phyloP scores from a whole-genome alignment of 2,797 vertebrate genomes.

The Artibeus jamaicensis region DNA sequence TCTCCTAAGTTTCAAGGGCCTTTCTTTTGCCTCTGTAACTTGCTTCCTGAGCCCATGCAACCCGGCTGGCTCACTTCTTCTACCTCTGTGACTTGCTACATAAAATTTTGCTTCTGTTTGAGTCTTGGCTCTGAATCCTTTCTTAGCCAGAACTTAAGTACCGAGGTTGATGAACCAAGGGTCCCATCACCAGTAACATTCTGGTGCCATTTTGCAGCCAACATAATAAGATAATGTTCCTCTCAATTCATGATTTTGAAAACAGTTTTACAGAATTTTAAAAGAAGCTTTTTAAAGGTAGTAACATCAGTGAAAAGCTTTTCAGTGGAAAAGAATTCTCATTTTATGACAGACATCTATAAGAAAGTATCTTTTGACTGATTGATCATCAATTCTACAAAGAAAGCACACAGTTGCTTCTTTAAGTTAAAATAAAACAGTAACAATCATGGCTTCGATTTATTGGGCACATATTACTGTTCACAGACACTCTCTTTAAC shows the following conservation, averaged over 20 bases:
- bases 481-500: background rate
- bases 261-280: background rate
- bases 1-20: background rate
- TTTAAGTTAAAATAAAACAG: background rate
- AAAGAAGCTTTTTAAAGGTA: background rate
- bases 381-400: background rate
- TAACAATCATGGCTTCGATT: background rate
- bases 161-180: background rate
- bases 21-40: background rate
- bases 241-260: background rate
- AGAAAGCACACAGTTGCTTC: background rate
- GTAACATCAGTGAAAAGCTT: background rate
- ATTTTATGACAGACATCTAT: background rate
- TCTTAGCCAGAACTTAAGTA: background rate
- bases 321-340: constrained; percentile 11
- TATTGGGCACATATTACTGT: background rate
- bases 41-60: background rate
- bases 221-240: background rate
- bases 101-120: background rate
- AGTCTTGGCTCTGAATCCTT: background rate
- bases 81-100: background rate
- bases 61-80: background rate
- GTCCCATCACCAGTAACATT: background rate
- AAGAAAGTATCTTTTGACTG: background rate
- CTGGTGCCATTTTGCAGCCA: background rate